Conservation (phyloP, 2,113 vertebrate genomes). For the Peromyscus polionotus region DNA sequence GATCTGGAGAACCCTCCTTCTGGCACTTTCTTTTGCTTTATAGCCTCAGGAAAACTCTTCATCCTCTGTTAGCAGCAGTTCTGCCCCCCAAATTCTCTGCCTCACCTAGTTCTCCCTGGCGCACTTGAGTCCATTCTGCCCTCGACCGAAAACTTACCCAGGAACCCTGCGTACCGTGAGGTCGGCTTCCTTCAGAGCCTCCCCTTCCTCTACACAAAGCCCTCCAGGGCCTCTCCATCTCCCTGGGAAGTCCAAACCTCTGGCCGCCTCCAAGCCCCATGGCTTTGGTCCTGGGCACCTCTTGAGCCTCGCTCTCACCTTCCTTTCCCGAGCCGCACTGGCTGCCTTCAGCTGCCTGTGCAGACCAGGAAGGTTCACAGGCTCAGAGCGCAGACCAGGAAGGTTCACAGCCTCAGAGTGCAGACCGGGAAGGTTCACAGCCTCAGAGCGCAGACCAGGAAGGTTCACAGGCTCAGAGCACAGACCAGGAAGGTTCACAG, state of each 20-base stretch:
- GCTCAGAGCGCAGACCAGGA: not conserved
- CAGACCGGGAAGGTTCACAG: too few species aligned
- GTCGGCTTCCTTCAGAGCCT: not conserved
- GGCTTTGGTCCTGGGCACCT: constrained; percentile 28
- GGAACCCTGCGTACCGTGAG: not conserved
- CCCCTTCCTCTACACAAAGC: not conserved
- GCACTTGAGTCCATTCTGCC: not conserved
- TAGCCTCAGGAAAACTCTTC: constrained; percentile 41
- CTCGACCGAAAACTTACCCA: not conserved
- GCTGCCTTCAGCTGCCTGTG: constrained; percentile 22
- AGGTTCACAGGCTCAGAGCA: not conserved
- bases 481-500: not conserved
- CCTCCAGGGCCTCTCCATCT: not conserved
- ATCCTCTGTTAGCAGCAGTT: constrained; percentile 46
- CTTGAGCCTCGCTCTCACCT: not conserved
- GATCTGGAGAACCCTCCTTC: constrained; percentile 50
- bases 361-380: not conserved
- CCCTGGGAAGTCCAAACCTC: not conserved
- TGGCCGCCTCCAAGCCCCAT: not conserved
- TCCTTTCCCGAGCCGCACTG: not conserved
- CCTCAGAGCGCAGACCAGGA: not conserved
- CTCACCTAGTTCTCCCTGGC: constrained; percentile 41
- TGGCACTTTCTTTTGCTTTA: constrained; percentile 49
- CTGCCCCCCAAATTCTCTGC: not conserved
- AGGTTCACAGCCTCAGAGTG: not conserved